Base-by-base conservation (phyloP, 92 coral and sea anemone species). In the Heteractis magnifica region DNA sequence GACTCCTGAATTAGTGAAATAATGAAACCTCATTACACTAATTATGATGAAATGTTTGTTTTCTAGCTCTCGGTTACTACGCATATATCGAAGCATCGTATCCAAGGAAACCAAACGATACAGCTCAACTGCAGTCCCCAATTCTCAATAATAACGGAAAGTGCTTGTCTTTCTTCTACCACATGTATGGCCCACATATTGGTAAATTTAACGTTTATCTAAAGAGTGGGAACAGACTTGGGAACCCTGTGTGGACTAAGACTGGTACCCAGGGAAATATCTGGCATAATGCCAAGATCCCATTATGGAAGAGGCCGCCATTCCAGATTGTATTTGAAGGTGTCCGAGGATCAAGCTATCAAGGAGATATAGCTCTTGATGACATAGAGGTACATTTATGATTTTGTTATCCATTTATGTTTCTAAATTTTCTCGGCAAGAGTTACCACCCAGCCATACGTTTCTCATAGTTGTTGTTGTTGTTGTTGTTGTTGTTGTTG, bases 111-210 rank as follows among this genome's bases (percentile, higher is more conserved):
- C 94, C 91, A 6, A 96, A 94, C 81, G 99, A 96, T 88, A 96
- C 99, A 56, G 99, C 99, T 18, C 89, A 92, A 15, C 87, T 92
- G 5, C 83, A 87, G 34, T 90, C 96, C 26, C 93, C 93, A 15
- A 76, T 85, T 23, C 72, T 93, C 55, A 87, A 81, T 41, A 77
- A 86, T 49, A 88, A 89, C 62, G 75, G 82, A 52, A 88, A 82
- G 60, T 96, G 99, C 78, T 88, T 96, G 9, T 91, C 95, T n/a
- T 96, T 96, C 83, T 96, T 93, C 93, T 94, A 83, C 83, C 99
- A 96, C 86, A 96, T 96, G 99, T 96, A 90, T 68, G 99, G 99
- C 10, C 94, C 98, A 0, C 99, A 96, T 81, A 93, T 96, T 18
- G 98, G 92, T 15, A 76, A 79, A 48, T 80, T 96, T 41, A 89